Evolutionary conservation across 2,888 invertebrate species (phyloP).

Genomic region (Amitus sp.): DNA sequence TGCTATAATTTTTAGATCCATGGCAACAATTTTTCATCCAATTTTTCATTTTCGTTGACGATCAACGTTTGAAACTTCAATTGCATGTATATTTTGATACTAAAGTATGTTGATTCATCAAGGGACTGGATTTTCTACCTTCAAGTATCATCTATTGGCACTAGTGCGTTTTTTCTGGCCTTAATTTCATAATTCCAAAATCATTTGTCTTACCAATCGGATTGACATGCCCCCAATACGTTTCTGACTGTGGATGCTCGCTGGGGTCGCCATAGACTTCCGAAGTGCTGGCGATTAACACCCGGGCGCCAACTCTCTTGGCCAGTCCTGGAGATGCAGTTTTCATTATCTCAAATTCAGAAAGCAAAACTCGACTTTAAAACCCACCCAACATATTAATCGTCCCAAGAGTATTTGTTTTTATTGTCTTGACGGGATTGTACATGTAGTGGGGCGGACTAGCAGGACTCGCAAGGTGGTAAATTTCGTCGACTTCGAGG

Average conservation of each 20-base stretch:
- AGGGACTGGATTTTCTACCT: no score
- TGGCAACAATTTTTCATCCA: no score
- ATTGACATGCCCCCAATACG: constrained; percentile 99
- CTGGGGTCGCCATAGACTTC: constrained; percentile 99
- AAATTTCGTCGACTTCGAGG: constrained; percentile 98
- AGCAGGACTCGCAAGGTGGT: constrained; percentile 98
- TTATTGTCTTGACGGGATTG: constrained; percentile 99
- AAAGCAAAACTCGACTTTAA: no score
- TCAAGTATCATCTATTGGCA: no score
- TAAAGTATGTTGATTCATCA: no score
- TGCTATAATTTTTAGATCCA: no score
- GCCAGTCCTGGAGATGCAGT: constrained; percentile 77
- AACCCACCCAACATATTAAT: constrained; percentile 87
- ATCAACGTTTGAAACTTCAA: no score
- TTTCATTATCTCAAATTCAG: neutral
- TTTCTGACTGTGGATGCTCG: constrained; percentile 97
- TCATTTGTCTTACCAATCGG: constrained; percentile 89
- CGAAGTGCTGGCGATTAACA: constrained; percentile 97
- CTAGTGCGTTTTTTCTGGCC: no score
- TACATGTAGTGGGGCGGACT: constrained; percentile 99
- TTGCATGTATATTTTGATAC: no score
- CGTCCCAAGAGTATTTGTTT: constrained; percentile 97
- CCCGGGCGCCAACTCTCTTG: constrained; percentile 89
- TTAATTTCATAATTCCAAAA: neutral
- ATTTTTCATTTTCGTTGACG: no score